phyloP scores from a whole-genome alignment of 2,888 invertebrate species.

The Tetrapedia diversipes region DNA sequence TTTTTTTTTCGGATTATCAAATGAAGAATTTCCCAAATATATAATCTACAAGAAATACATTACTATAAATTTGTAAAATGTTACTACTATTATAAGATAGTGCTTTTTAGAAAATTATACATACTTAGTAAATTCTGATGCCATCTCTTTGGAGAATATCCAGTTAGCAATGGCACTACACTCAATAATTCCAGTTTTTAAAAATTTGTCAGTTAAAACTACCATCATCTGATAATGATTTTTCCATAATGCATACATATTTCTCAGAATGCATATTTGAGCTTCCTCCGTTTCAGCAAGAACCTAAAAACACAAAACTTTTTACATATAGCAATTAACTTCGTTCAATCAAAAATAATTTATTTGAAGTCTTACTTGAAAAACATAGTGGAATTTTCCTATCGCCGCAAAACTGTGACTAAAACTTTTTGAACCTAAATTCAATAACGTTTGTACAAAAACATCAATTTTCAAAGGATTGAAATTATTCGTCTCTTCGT shows the following conservation, averaged over 20 bases:
- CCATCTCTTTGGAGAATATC: conserved; percentile 98
- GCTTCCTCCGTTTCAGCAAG: conserved; percentile 97
- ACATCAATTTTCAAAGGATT: conserved; percentile 98
- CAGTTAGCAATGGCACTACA: conserved; percentile 98
- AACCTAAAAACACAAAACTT: conserved; percentile 84
- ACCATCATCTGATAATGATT: conserved; percentile 98
- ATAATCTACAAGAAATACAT: conserved; percentile 86
- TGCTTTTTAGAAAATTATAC: neutral
- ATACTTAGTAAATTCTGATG: conserved; percentile 92
- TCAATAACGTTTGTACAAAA: conserved; percentile 96
- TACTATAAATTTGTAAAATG: neutral
- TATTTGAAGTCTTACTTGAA: conserved; percentile 86
- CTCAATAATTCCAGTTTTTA: conserved; percentile 98
- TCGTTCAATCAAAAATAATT: neutral
- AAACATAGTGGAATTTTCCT: conserved; percentile 96
- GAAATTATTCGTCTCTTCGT: conserved; percentile 89
- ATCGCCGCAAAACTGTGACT: conserved; percentile 99
- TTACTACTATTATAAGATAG: neutral
- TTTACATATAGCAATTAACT: neutral
- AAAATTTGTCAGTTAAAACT: conserved; percentile 97
- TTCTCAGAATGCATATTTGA: conserved; percentile 95
- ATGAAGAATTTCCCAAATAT: conserved; percentile 98
- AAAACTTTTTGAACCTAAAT: conserved; percentile 97
- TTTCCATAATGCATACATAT: conserved; percentile 97
- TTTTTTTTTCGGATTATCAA: conserved; percentile 98